Conservation (phyloP, 2,888 invertebrate genomes). For the Ryuthela nishihirai region DNA sequence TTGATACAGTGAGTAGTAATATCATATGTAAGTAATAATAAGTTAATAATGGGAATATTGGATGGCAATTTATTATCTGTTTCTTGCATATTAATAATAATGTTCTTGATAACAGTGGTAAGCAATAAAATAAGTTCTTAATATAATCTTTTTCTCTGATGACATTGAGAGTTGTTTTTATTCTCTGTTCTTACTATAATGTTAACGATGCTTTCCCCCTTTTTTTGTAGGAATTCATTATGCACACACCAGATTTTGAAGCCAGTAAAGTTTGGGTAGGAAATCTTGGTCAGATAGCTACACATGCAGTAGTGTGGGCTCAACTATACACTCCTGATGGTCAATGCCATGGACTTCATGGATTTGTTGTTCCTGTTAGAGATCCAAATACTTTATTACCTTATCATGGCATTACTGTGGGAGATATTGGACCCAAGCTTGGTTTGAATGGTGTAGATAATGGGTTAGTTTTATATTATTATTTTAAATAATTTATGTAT, state of each 20-base stretch:
- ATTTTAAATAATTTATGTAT: neutral
- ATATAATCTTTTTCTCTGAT: too few relatives aligned
- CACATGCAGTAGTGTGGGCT: conserved; percentile 79
- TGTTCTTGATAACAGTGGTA: too few relatives aligned
- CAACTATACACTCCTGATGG: conserved; percentile 77
- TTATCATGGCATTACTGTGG: conserved; percentile 74
- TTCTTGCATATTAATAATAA: too few relatives aligned
- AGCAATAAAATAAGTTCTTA: too few relatives aligned
- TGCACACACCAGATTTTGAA: conserved; percentile 71
- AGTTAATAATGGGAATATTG: too few relatives aligned
- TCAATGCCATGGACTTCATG: conserved; percentile 74
- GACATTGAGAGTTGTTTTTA: too few relatives aligned
- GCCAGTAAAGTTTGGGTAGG: conserved; percentile 85
- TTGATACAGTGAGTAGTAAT: too few relatives aligned
- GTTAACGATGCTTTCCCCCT: too few relatives aligned
- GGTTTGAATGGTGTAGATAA: conserved; percentile 91
- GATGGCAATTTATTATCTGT: too few relatives aligned
- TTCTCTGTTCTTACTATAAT: too few relatives aligned
- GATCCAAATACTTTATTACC: conserved; percentile 67
- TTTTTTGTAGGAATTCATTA: conserved; percentile 59
- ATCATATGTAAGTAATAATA: too few relatives aligned
- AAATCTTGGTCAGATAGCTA: conserved; percentile 65
- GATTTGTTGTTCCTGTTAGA: conserved; percentile 81
- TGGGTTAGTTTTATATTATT: conserved; percentile 60
- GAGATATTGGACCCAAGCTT: conserved; percentile 88